These are phyloP conservation scores for Formica aserva DNA, from an alignment of 2,888 invertebrate genomes.

Conservation along the genomic window DNA sequence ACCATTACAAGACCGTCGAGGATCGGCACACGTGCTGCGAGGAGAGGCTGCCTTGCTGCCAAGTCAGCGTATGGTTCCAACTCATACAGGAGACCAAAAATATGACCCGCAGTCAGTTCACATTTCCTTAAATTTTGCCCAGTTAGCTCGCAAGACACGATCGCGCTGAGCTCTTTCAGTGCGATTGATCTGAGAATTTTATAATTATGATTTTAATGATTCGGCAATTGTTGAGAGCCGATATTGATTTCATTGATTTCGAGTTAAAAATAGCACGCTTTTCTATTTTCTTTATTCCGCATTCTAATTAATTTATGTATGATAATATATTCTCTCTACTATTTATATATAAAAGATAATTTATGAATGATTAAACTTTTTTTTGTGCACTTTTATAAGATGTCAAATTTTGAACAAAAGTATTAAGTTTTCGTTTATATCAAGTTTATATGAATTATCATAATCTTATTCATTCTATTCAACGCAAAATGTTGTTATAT, in stretches of 20 bases:
- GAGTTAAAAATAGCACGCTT: background rate
- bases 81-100: conserved; percentile 94
- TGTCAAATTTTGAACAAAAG: background rate
- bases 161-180: conserved; percentile 48
- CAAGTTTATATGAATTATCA: background rate
- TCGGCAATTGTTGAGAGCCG: conserved; percentile 5
- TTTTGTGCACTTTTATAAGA: background rate
- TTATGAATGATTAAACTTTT: background rate
- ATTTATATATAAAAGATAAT: background rate
- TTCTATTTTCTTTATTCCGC: background rate
- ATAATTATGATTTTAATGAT: background rate
- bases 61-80: conserved; percentile 93
- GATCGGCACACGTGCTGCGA: conserved; percentile 93
- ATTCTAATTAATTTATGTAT: background rate
- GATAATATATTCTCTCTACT: background rate
- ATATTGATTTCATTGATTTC: background rate
- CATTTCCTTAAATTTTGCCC: conserved; percentile 36
- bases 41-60: conserved; percentile 91
- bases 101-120: conserved; percentile 91
- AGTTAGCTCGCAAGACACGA: background rate
- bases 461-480: background rate
- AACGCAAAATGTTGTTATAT: background rate
- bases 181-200: background rate
- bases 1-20: conserved; percentile 90
- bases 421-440: background rate